Conservation (phyloP, 2,888 invertebrate species). For the Sialis lutaria region DNA sequence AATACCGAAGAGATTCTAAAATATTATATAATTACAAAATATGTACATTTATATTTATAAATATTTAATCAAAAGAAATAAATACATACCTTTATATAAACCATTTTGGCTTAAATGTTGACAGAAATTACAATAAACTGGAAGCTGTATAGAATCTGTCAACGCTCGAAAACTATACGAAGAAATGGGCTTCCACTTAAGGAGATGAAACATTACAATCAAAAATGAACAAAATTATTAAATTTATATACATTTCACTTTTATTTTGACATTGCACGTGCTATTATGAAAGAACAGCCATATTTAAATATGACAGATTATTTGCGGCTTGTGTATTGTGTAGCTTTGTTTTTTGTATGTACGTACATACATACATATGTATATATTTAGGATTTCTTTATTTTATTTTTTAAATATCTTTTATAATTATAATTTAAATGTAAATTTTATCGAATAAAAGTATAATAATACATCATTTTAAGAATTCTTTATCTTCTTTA, state of each 20-base stretch:
- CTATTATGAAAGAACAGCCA: slow-evolving; percentile 9
- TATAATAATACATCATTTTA: too few species aligned
- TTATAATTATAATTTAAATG: too few species aligned
- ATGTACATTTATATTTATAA: slow-evolving; percentile 3
- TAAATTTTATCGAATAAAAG: too few species aligned
- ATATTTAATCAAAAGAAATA: slow-evolving; percentile 1
- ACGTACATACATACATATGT: too few species aligned
- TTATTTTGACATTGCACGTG: too few species aligned
- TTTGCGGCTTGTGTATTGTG: too few species aligned
- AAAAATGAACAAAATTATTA: neutral
- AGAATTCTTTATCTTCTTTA: too few species aligned
- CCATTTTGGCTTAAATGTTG: slow-evolving; percentile 15
- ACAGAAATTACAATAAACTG: slow-evolving; percentile 18
- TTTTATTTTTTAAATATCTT: too few species aligned
- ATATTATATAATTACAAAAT: neutral
- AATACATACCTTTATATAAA: slow-evolving; percentile 14
- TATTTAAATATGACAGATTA: neutral
- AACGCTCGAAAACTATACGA: slow-evolving; percentile 13
- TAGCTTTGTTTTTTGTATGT: too few species aligned
- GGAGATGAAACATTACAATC: slow-evolving; percentile 16
- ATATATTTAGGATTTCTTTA: too few species aligned
- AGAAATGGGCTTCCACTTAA: slow-evolving; percentile 15
- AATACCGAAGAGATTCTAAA: slow-evolving; percentile 11
- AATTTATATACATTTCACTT: neutral
- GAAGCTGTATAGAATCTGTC: slow-evolving; percentile 4